Base-by-base conservation (phyloP, 2,888 invertebrate genomes). In the Caenorhabditis sulstoni region DNA sequence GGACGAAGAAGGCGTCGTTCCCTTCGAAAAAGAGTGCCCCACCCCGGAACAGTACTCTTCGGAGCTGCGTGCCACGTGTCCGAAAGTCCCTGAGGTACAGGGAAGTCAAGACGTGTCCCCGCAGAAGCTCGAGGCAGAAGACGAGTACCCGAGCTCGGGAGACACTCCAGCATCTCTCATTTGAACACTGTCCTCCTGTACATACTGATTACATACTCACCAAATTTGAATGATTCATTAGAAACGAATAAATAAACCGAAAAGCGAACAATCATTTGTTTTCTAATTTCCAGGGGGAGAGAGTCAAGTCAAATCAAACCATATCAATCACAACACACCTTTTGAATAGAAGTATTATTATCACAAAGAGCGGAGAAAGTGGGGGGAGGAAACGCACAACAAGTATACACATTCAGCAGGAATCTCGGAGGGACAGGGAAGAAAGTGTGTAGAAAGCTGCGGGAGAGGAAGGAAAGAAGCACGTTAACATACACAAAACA, bases 1-100 rank as follows among this genome's bases (percentile, higher is more conserved):
- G 85, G 86, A 86, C 67, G 78, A 83, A 44, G 86, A 86, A 77
- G 86, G 86, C 14, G 78, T 83, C 37, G 79, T 76, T 41, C 50
- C 79, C 14, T 86, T 86, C 77, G 62, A 68, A 20, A 75, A 68
- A 9, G 45, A 57, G n/a, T 86, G 86, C 45, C 86, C 86, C 9
- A 49, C 67, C 11, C 77, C 81, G 9, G 64, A 71, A 12, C 66
- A 73, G 20, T 85, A 83, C 7, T 47, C 76, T 9, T 35, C 66
- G 9, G 78, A 78, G 18, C 55, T 57, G 18, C 71, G 83, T 37
- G 71, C 71, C 44, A 62, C 79, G 14, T 86, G 86, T 35, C 74
- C 58, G 9, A 50, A 47, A 29, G 14, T 86, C 85, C 35, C 74
- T 52, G 14, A 50, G 39, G 41, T 35, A 59, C 57, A 50, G 62